A percentile compares a stretch with the other conserved stretches of the same genome.
phyloP scores from a whole-genome alignment of 2,888 invertebrate genomes.

The Scaptomyza cyrtandrae region DNA sequence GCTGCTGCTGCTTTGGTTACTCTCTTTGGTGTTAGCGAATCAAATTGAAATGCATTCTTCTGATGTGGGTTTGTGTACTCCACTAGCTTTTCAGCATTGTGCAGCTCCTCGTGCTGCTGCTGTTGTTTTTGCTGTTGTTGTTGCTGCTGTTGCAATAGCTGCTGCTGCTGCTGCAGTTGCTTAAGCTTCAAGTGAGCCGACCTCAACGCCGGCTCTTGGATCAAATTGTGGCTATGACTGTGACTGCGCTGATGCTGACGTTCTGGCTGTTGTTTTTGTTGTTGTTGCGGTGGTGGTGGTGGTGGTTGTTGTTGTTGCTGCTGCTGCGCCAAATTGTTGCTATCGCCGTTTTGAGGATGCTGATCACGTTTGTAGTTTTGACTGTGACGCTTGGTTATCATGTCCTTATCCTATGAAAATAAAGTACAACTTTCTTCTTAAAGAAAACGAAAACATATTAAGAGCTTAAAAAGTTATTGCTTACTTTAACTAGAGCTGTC shows the following conservation, averaged over 20 bases:
- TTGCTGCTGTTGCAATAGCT: slow-evolving; percentile 39
- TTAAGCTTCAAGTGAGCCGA: slow-evolving; percentile 70
- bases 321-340: slow-evolving; percentile 31
- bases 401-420: slow-evolving; percentile 52
- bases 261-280: slow-evolving; percentile 29
- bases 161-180: slow-evolving; percentile 54
- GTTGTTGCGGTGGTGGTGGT: too few relatives aligned
- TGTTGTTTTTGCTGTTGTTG: slow-evolving; percentile 53
- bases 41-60: slow-evolving; percentile 84
- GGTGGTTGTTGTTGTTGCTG: slow-evolving; percentile 16
- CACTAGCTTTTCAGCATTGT: slow-evolving; percentile 84
- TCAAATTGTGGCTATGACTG: slow-evolving; percentile 66
- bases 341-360: slow-evolving; percentile 55
- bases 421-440: background rate
- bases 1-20: slow-evolving; percentile 69
- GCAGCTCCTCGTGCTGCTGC: slow-evolving; percentile 78
- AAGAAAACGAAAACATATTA: background rate
- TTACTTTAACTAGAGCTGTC: slow-evolving; percentile 31
- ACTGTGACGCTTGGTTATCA: slow-evolving; percentile 62
- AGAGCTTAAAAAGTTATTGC: background rate
- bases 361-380: slow-evolving; percentile 71
- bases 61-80: slow-evolving; percentile 83
- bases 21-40: slow-evolving; percentile 84
- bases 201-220: slow-evolving; percentile 61
- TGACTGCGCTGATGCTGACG: slow-evolving; percentile 71